Evolutionary conservation across 2,797 vertebrate genomes (phyloP).

Genomic region (Tenualosa thibaudeaui): DNA sequence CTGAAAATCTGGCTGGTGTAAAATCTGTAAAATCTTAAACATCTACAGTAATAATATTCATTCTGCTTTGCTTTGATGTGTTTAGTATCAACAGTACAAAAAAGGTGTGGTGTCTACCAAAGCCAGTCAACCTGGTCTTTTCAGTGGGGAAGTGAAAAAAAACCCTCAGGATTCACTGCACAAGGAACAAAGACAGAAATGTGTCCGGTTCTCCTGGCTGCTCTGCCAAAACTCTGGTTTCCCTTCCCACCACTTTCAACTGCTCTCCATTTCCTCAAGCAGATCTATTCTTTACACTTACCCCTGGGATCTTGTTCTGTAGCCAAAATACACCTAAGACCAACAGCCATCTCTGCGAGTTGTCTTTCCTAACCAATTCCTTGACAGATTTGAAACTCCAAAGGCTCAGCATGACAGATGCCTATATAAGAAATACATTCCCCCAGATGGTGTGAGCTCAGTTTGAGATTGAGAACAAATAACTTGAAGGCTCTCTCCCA

Average conservation of each 20-base stretch:
- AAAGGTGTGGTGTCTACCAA: background rate
- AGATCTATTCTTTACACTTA: background rate
- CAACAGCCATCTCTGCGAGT: background rate
- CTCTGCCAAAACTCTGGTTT: background rate
- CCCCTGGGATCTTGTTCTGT: too few relatives aligned
- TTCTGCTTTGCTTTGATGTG: background rate
- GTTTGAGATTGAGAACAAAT: background rate
- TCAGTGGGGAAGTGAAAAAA: background rate
- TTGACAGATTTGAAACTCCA: background rate
- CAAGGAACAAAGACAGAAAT: background rate
- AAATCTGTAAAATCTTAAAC: background rate
- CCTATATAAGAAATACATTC: background rate
- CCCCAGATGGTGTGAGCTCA: background rate
- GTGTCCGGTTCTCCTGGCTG: background rate
- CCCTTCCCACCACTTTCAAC: background rate
- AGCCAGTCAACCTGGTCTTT: background rate
- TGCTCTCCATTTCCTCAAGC: background rate
- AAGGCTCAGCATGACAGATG: background rate
- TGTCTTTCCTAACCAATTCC: background rate
- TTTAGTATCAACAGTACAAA: background rate
- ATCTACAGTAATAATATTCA: background rate
- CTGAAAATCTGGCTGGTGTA: background rate
- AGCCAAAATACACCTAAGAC: background rate
- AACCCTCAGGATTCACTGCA: background rate
- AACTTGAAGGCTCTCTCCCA: background rate